Evolutionary conservation across 1,140 invertebrate genomes (phyloP), one percentile per base, ranked within the genome.

Genomic region (Psilanteris sp.): DNA sequence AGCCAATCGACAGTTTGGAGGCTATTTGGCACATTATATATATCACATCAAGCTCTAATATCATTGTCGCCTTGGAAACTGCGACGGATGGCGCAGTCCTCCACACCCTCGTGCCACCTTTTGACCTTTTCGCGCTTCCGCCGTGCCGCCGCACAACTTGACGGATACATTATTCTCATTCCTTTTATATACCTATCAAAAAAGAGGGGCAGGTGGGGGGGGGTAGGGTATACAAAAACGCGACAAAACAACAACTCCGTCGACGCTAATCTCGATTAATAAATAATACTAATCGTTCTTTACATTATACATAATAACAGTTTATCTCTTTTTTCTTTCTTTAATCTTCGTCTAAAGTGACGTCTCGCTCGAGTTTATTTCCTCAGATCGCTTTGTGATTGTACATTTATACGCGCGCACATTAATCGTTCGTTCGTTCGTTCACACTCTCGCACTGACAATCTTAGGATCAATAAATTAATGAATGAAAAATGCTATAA

Each of bases 401-500:
- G 22, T 55, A 57, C 52, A 41, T 57, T 50, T 52, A 54, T 34
- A 29, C 22, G 16, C 39, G 16, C 37, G 7, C 13, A 31, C 26
- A 36, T 43, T 29, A 8, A n/a, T n/a, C n/a, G n/a, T n/a, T n/a
- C n/a, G 39, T n/a, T 66, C 39, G 4, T 9, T 29, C 24, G n/a
- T 27, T 48, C 50, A 24, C 61, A 48, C 34, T 36, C 20, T 62
- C 57, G 50, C 36, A 34, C 36, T 48, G 26, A 62, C 66, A 59
- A 64, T 64, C 70, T 73, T 73, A 64, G 70, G 70, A 73, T 73
- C 70, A 73, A 73, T 73, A 73, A 73, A 66, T 73, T 73, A 73
- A 73, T 73, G 52, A 64, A 73, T 64, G 70, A 62, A 73, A 71
- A 73, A 73, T 64, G 70, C 70, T 73, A 77, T 70, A 66, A 70